phyloP scores from a whole-genome alignment of 1,140 invertebrate genomes.

The Drosophila watanabei region DNA sequence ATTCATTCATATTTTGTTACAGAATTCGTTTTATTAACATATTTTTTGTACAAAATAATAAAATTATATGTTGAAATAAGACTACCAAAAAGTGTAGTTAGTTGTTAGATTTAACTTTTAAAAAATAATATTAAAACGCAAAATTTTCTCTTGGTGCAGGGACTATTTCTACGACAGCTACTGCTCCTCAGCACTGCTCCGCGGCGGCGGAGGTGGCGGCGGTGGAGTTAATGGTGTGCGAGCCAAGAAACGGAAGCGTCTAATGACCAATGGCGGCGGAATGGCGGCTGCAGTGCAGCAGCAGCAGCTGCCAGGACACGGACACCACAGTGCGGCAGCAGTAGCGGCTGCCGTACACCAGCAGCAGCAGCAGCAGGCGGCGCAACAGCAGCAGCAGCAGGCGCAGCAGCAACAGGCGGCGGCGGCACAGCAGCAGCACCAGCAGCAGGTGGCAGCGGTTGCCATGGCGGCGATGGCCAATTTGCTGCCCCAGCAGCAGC shows the following conservation, averaged over 20 bases:
- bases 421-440: slow-evolving; percentile 71
- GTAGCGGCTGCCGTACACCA: slow-evolving; percentile 71
- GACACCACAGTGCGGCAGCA: slow-evolving; percentile 66
- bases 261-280: slow-evolving; percentile 87
- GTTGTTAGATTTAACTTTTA: too few species aligned
- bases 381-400: slow-evolving; percentile 58
- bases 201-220: slow-evolving; percentile 65
- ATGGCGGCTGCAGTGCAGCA: slow-evolving; percentile 73
- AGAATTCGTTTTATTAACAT: neutral
- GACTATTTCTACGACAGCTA: slow-evolving; percentile 86
- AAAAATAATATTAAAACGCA: neutral
- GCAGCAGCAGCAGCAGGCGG: slow-evolving; percentile 66
- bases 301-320: slow-evolving; percentile 66
- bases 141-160: slow-evolving; percentile 48
- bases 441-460: slow-evolving; percentile 82
- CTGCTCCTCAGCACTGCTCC: slow-evolving; percentile 88
- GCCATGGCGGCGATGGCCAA: slow-evolving; percentile 84
- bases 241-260: slow-evolving; percentile 88
- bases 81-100: neutral
- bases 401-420: slow-evolving; percentile 75
- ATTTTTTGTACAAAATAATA: too few species aligned
- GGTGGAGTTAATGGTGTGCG: slow-evolving; percentile 84
- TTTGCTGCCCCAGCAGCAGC: slow-evolving; percentile 81
- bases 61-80: too few species aligned
- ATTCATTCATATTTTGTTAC: neutral